phyloP scores from a whole-genome alignment of 2,113 vertebrate genomes.

The Sturnus vulgaris region DNA sequence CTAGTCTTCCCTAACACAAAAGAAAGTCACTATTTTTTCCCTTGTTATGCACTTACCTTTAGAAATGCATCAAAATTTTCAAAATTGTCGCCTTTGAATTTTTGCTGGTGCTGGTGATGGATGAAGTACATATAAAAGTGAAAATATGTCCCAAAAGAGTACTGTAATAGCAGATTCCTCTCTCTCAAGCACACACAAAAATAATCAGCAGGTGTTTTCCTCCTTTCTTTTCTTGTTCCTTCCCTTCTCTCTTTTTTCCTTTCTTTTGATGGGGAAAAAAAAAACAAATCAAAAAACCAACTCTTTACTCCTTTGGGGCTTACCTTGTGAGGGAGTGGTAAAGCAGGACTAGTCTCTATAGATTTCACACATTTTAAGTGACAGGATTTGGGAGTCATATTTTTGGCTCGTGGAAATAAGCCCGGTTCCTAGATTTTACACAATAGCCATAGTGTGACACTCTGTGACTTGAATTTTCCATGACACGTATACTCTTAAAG shows the following conservation, averaged over 20 bases:
- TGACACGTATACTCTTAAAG: background rate
- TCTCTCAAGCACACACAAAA: background rate
- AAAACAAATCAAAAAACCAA: background rate
- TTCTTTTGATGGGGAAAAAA: background rate
- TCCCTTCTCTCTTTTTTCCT: background rate
- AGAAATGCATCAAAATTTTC: background rate
- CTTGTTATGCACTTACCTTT: background rate
- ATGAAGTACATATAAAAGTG: background rate
- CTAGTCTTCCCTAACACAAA: background rate
- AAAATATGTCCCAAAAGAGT: background rate
- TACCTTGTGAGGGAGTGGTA: background rate
- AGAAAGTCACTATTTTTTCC: background rate
- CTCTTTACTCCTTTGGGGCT: background rate
- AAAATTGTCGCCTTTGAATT: background rate
- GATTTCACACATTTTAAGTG: background rate
- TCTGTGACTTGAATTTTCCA: background rate
- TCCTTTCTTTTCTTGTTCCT: background rate
- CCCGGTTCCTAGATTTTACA: background rate
- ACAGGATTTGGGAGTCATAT: background rate
- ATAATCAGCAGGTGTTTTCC: background rate
- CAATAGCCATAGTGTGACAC: background rate
- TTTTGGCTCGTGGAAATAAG: background rate
- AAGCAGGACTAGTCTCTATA: background rate
- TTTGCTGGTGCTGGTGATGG: background rate
- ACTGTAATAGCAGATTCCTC: background rate